Conservation (phyloP, 1,140 invertebrate genomes). For the Lasioglossum albipes region DNA sequence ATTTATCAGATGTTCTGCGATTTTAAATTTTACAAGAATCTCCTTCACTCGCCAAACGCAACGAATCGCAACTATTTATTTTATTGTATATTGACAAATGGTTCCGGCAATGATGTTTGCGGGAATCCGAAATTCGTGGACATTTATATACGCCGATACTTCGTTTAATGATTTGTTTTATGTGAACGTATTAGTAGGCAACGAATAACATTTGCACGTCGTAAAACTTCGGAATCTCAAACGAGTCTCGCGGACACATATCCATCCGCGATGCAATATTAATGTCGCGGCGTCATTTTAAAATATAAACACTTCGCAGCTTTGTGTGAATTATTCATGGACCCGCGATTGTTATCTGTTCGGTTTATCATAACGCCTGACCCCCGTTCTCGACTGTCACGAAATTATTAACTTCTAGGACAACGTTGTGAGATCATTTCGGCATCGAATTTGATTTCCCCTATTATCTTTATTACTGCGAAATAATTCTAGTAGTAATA, state of each 20-base stretch:
- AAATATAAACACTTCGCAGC: conserved; percentile 61
- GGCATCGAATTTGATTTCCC: too few species aligned
- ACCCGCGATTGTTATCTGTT: conserved; percentile 30
- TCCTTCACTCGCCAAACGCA: too few species aligned
- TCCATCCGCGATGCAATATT: conserved; percentile 58
- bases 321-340: conserved; percentile 58
- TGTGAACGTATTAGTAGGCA: conserved; percentile 48
- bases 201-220: conserved; percentile 49
- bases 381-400: background rate
- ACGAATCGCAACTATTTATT: too few species aligned
- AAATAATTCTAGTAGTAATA: too few species aligned
- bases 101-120: background rate
- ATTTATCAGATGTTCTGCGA: too few species aligned
- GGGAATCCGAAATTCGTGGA: background rate
- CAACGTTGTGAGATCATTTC: background rate
- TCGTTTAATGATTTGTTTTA: background rate
- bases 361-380: conserved; percentile 35
- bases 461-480: too few species aligned
- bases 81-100: too few species aligned
- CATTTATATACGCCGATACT: background rate
- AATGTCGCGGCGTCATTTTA: conserved; percentile 58
- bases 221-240: conserved; percentile 47
- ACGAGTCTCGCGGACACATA: conserved; percentile 45
- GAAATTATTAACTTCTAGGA: background rate
- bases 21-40: too few species aligned